Evolutionary conservation across 1,140 invertebrate genomes (phyloP), one percentile per base, ranked within the genome.

Genomic region (Thereuonema tuberculata): DNA sequence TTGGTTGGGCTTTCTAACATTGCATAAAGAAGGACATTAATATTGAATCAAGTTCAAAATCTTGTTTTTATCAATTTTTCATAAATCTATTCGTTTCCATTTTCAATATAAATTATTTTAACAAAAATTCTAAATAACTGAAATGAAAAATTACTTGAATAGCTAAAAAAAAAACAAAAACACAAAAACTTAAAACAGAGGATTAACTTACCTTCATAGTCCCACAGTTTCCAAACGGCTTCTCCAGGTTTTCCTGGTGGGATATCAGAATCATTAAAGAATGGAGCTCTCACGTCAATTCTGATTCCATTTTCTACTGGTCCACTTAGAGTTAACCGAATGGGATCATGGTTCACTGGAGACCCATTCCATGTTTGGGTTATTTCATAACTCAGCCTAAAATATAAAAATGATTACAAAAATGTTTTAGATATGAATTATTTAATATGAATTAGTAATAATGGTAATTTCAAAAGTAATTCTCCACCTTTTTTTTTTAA

Each of bases 121-220:
- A 43, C 37, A 43, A 12, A 9, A 43, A n/a, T 12, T 43, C n/a
- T 43, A 12, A 43, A 12, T 43, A 12, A 43, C 37, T n/a, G 37
- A 58, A 27, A 1, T 20, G 1, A 28, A 17, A 28, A 20, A 17
- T 47, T 27, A 24, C 24, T 25, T 2, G 2, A 17, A 58, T n/a
- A n/a, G n/a, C n/a, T n/a, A n/a, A n/a, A n/a, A n/a, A n/a, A n/a
- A n/a, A n/a, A n/a, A n/a, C n/a, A n/a, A n/a, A n/a, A n/a, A n/a
- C 23, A 46, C 17, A 29, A 17, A 20, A 25, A 59, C 14, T 20
- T 59, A 49, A 56, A 48, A 61, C 20, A 48, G 14, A 58, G 21
- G n/a, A n/a, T 43, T 43, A 64, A 20, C 48, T 56, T 48, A 72
- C 71, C 71, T 71, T 75, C 73, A 61, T 73, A 73, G 46, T 74